Conservation (phyloP, 53 echinoderm and acorn worm genomes). For the Hippasteria phrygiana region DNA sequence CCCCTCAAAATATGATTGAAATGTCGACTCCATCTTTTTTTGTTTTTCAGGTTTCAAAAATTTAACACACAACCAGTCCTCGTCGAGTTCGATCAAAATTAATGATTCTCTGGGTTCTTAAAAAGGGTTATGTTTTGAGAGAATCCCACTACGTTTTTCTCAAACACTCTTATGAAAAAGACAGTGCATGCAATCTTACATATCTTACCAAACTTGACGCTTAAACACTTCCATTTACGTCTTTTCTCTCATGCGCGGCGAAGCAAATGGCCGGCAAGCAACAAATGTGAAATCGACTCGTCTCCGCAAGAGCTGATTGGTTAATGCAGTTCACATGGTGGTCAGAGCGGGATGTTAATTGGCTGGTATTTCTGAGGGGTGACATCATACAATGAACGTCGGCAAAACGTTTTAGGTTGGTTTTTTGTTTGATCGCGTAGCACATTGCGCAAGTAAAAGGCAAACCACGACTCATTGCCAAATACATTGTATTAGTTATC, state of each 20-base stretch:
- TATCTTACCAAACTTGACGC: conserved; percentile 37
- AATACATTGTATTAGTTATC: neutral
- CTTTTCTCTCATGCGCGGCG: neutral
- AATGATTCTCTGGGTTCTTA: too few species aligned
- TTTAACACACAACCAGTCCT: too few species aligned
- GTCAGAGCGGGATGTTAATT: neutral
- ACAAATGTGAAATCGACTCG: neutral
- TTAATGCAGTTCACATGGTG: conserved; percentile 5
- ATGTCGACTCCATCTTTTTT: neutral
- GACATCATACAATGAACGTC: conserved; percentile 31
- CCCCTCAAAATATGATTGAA: neutral
- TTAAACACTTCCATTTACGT: neutral
- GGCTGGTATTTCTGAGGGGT: conserved; percentile 20
- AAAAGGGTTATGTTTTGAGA: neutral
- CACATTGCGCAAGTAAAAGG: too few species aligned
- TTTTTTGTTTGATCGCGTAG: too few species aligned
- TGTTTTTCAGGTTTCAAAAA: neutral
- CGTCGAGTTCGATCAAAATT: too few species aligned
- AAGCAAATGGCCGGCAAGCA: neutral
- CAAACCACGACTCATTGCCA: neutral
- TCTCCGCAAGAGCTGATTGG: conserved; percentile 16
- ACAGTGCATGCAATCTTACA: conserved; percentile 37
- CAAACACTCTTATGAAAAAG: conserved; percentile 12
- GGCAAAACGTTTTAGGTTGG: conserved; percentile 27
- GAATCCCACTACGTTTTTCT: neutral